Conservation (phyloP, 2,797 vertebrate species). For the Acridotheres tristis region DNA sequence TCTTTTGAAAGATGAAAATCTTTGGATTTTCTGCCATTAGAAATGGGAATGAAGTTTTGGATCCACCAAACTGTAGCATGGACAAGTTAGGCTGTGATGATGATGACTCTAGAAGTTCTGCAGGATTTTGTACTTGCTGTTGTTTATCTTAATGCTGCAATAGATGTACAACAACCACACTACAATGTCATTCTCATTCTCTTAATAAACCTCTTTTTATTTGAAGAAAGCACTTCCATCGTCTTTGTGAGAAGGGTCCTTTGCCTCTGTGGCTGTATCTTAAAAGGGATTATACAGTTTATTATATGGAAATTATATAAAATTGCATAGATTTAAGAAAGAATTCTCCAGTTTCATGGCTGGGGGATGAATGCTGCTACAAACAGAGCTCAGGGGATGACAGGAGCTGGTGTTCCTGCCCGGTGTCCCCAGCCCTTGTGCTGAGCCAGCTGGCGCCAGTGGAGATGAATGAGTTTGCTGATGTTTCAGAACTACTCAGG, state of each 20-base stretch:
- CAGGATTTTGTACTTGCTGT: constrained; percentile 67
- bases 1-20: constrained; percentile 20
- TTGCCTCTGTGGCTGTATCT: not conserved
- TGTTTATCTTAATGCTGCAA: constrained; percentile 70
- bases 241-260: constrained; percentile 38
- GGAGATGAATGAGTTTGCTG: not conserved
- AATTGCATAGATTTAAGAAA: not conserved
- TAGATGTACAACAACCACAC: constrained; percentile 60
- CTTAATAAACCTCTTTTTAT: constrained; percentile 76
- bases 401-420: not conserved
- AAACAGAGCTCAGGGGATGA: not conserved
- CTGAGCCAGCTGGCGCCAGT: not conserved
- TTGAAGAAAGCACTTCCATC: constrained; percentile 32
- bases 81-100: constrained; percentile 49
- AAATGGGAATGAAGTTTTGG: constrained; percentile 65
- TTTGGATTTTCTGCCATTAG: constrained; percentile 41
- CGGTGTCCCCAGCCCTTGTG: rapidly evolving
- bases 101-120: constrained; percentile 31
- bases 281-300: not conserved
- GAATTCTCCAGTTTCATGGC: not conserved
- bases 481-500: not conserved
- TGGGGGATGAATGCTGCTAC: not conserved
- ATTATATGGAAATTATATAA: not conserved
- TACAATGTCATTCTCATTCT: constrained; percentile 60
- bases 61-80: constrained; percentile 49